Base-by-base conservation (phyloP, 2,888 invertebrate genomes). In the Lasius platythorax region DNA sequence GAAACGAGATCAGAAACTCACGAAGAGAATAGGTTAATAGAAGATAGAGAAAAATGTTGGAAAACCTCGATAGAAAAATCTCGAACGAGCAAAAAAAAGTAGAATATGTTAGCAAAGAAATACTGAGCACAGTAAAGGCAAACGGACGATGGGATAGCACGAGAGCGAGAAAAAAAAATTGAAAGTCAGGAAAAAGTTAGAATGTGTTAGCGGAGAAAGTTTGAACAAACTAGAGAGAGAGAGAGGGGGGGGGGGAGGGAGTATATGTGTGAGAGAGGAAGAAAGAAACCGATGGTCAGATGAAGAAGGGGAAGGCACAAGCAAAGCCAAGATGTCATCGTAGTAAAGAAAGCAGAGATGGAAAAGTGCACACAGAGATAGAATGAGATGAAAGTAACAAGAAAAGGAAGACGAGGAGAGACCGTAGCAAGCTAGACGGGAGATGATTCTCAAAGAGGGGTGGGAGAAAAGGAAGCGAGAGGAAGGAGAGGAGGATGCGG, bases 11-110 rank as follows among this genome's bases (percentile, higher is more conserved):
- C 40, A 33, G 37, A 67, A 83, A 58, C 37, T 68, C 46, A 30
- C 37, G 53, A 70, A 68, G 46, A 63, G 81, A 78, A 83, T 67
- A 78, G 79, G 64, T 53, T 83, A 78, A 78, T 73, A 61, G 61
- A 61, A 61, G 70, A 28, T 46, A 37, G 56, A 76, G 78, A 46
- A 53, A 46, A 67, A 40, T 23, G n/a, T 33, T 12, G 40, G 11
- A 43, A 61, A 73, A 56, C 5, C 70, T 56, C 15, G 78, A 43
- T 73, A 61, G 73, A 81, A 81, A 79, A 73, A 73, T 6, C 58
- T 58, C 61, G 61, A 46, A 46, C 28, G 23, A 6, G 28, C 40
- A n/a, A 75, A 53, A 6, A 6, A n/a, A n/a, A 53, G n/a, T 64
- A 64, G 56, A 76, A 82, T 81, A 73, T 18, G 46, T 61, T 81